Evolutionary conservation across 2,797 vertebrate species (phyloP).

Genomic region (Parotocinclus haroldoi): DNA sequence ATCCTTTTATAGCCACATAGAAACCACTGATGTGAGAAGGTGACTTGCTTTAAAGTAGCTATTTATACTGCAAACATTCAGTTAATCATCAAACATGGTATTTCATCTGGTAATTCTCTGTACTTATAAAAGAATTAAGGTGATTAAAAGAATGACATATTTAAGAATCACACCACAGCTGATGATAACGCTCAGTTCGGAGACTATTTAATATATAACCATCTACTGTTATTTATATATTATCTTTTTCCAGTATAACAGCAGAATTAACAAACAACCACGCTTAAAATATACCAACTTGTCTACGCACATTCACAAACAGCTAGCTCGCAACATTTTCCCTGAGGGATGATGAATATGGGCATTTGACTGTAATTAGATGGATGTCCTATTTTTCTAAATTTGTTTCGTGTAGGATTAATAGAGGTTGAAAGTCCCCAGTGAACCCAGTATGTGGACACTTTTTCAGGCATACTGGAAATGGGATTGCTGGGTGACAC

Average conservation of each 20-base stretch:
- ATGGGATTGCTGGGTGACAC: slow-evolving; percentile 36
- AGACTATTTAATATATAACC: slow-evolving; percentile 4
- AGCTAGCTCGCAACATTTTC: slow-evolving; percentile 18
- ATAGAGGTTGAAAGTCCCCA: slow-evolving; percentile 18
- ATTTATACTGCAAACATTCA: no score
- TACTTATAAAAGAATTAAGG: no score
- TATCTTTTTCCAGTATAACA: no score
- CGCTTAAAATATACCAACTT: slow-evolving; percentile 8
- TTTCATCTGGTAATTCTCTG: no score
- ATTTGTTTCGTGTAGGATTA: slow-evolving; percentile 34
- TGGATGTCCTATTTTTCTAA: slow-evolving; percentile 23
- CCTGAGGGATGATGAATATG: slow-evolving; percentile 29
- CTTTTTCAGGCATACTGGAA: slow-evolving; percentile 50
- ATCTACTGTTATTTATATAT: slow-evolving; percentile 5
- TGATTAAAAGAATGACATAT: no score
- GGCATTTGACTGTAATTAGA: slow-evolving; percentile 44
- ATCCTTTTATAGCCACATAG: no score
- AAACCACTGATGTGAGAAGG: no score
- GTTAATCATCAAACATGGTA: no score
- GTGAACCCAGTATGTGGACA: slow-evolving; percentile 15
- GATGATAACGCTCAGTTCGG: no score
- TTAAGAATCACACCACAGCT: background rate
- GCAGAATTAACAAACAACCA: no score
- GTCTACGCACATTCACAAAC: slow-evolving; percentile 13
- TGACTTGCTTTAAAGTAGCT: no score